These are phyloP conservation scores for Dromius quadrimaculatus DNA, from an alignment of 2,888 invertebrate species.

Conservation along the genomic window DNA sequence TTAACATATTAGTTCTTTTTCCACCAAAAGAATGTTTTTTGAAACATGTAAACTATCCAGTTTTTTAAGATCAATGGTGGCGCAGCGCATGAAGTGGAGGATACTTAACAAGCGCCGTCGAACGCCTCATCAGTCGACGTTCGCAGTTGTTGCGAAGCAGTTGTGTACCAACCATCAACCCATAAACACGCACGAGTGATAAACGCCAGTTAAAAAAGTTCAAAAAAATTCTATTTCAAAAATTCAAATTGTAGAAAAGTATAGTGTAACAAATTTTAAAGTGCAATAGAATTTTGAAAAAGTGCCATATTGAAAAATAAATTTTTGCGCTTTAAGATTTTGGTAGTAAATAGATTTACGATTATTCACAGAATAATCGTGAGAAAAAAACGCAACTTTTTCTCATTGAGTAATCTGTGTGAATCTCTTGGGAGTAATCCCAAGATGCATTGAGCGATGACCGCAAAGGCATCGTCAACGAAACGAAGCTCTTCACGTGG, in stretches of 20 bases:
- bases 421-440: not conserved
- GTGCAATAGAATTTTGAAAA: no score
- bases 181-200: slow-evolving; percentile 9
- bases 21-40: not conserved
- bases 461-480: slow-evolving; percentile 39
- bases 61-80: slow-evolving; percentile 12
- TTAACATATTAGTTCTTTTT: no score
- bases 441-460: slow-evolving; percentile 51
- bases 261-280: not conserved
- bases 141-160: not conserved
- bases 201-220: not conserved
- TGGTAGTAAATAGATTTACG: no score
- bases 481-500: slow-evolving; percentile 42
- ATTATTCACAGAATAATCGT: no score
- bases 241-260: not conserved
- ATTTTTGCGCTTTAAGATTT: no score
- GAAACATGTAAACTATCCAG: slow-evolving; percentile 14
- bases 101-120: slow-evolving; percentile 53
- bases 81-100: slow-evolving; percentile 47
- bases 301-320: no score
- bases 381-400: no score
- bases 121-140: slow-evolving; percentile 52
- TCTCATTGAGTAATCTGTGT: no score
- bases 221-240: not conserved
- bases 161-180: slow-evolving; percentile 3